These are phyloP conservation scores for Myotis pilosus DNA, from an alignment of 2,797 vertebrate genomes.

Conservation along the genomic window DNA sequence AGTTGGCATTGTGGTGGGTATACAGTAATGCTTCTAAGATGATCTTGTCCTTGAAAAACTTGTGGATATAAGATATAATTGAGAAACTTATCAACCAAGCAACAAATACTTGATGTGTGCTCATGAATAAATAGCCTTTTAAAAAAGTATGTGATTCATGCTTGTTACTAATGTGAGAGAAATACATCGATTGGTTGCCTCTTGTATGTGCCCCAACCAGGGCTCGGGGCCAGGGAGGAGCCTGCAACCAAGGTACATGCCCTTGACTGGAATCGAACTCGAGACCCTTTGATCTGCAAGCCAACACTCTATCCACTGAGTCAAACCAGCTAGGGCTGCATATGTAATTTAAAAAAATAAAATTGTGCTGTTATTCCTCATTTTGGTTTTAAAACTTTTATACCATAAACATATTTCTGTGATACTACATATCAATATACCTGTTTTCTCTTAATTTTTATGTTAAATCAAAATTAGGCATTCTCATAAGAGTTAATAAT, in stretches of 20 bases:
- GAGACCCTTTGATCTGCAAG: background rate
- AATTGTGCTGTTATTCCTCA: background rate
- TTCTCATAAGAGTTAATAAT: background rate
- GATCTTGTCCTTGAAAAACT: background rate
- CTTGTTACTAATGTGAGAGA: background rate
- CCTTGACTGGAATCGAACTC: background rate
- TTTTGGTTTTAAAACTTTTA: constrained; percentile 17
- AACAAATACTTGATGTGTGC: background rate
- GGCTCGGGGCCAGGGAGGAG: background rate
- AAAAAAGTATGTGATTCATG: background rate
- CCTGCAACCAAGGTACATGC: background rate
- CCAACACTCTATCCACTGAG: background rate
- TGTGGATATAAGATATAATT: background rate
- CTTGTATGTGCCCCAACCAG: background rate
- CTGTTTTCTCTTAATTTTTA: constrained; percentile 10
- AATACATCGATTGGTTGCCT: background rate
- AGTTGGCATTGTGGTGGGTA: background rate
- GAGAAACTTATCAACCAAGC: background rate
- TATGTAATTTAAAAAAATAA: background rate
- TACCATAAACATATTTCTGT: background rate
- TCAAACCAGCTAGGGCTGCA: background rate
- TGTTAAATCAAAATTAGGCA: background rate
- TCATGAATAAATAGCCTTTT: background rate
- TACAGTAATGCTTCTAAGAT: background rate
- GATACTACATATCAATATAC: background rate